Evolutionary conservation across 2,113 vertebrate species (phyloP).

Genomic region (Piaya cayana): DNA sequence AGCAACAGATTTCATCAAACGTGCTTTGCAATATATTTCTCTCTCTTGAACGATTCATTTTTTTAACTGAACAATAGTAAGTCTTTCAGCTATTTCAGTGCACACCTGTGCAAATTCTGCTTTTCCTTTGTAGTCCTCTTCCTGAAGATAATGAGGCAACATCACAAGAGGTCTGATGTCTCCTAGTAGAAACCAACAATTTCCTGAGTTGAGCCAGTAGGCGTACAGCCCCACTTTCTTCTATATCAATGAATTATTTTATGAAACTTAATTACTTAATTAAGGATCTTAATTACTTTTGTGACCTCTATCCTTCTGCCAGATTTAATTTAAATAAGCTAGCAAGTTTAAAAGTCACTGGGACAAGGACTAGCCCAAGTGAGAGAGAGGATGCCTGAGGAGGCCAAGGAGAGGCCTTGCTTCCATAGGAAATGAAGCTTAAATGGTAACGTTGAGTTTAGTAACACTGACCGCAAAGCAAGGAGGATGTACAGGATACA

Average conservation of each 20-base stretch:
- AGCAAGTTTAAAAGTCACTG: background rate
- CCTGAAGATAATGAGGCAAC: background rate
- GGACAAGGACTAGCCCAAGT: background rate
- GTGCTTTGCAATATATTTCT: background rate
- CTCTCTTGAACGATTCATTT: no score
- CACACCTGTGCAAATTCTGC: background rate
- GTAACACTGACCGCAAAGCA: background rate
- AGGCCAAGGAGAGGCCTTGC: background rate
- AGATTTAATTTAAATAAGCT: slow-evolving; percentile 3
- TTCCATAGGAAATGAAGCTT: background rate
- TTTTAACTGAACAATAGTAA: background rate
- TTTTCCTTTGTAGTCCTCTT: background rate
- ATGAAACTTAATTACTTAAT: slow-evolving; percentile 32
- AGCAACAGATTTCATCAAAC: background rate
- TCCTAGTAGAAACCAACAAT: background rate
- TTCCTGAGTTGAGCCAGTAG: background rate
- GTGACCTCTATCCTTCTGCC: slow-evolving; percentile 6
- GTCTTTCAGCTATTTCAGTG: background rate
- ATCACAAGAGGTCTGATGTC: background rate
- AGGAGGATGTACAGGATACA: background rate
- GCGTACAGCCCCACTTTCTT: background rate
- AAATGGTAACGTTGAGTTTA: background rate
- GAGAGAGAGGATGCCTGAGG: background rate
- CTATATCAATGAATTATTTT: background rate
- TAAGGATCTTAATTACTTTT: slow-evolving; percentile 50